A percentile compares a stretch with the other conserved stretches of the same genome.
Evolutionary conservation across 2,888 invertebrate genomes (phyloP).

Genomic region (Chelonus formosanus): DNA sequence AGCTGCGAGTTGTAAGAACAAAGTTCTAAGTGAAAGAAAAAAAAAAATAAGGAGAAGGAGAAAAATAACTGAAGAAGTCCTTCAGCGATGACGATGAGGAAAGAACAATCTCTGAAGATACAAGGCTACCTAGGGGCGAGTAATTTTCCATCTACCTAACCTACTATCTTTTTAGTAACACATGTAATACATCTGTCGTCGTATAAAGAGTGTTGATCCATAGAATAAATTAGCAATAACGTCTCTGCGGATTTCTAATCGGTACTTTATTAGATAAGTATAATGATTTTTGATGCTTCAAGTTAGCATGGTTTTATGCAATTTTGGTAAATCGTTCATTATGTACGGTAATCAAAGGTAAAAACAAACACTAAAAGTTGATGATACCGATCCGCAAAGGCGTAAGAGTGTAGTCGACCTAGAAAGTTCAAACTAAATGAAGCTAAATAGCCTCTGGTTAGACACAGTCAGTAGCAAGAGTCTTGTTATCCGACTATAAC

Average conservation of each 20-base stretch:
- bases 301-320: too few relatives aligned
- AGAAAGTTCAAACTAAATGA: slow-evolving; percentile 55
- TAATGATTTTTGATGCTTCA: too few relatives aligned
- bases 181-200: slow-evolving; percentile 10
- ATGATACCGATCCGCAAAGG: slow-evolving; percentile 53
- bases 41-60: slow-evolving; percentile 54
- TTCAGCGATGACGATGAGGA: slow-evolving; percentile 50
- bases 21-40: slow-evolving; percentile 45
- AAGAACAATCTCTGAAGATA: slow-evolving; percentile 60
- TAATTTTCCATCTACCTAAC: slow-evolving; percentile 63
- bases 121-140: slow-evolving; percentile 63
- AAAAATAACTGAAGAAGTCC: slow-evolving; percentile 51
- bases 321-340: too few relatives aligned
- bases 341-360: slow-evolving; percentile 1
- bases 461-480: slow-evolving; percentile 51
- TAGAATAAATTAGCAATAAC: too few relatives aligned
- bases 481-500: slow-evolving; percentile 52
- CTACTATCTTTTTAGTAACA: slow-evolving; percentile 61
- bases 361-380: slow-evolving; percentile 24
- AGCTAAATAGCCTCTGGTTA: slow-evolving; percentile 55
- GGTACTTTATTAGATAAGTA: too few relatives aligned
- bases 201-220: background rate
- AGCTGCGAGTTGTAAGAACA: slow-evolving; percentile 30
- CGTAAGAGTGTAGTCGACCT: slow-evolving; percentile 55
- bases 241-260: too few relatives aligned